These are phyloP conservation scores for Chrysemys picta DNA, from an alignment of 2,113 vertebrate species.

Conservation along the genomic window DNA sequence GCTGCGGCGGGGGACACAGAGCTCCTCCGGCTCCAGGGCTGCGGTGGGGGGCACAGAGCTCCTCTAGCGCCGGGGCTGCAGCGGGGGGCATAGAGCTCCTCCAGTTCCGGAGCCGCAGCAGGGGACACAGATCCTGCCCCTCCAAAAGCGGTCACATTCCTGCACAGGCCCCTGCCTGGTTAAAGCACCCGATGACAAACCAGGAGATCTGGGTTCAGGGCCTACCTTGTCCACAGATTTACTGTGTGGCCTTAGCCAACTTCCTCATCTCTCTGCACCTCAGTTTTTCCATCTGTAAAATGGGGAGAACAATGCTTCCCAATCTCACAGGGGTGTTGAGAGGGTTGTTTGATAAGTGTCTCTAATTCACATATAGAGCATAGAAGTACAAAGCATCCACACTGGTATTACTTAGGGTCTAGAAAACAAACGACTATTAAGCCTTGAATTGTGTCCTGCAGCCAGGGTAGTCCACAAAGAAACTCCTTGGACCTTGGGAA, in stretches of 20 bases:
- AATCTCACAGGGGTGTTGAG: background rate
- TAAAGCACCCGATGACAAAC: background rate
- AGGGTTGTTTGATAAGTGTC: background rate
- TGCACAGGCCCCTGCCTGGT: background rate
- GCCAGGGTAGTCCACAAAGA: background rate
- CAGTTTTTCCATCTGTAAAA: background rate
- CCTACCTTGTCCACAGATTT: background rate
- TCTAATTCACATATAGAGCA: background rate
- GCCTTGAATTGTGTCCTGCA: background rate
- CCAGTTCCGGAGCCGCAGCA: fast-evolving
- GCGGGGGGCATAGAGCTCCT: too few relatives aligned
- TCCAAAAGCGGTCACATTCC: too few relatives aligned
- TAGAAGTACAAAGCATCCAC: background rate
- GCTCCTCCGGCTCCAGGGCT: too few relatives aligned
- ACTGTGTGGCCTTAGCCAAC: background rate
- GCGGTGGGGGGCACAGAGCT: too few relatives aligned
- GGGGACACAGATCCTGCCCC: too few relatives aligned
- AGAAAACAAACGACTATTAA: background rate
- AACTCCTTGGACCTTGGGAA: background rate
- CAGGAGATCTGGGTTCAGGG: background rate
- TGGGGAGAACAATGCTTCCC: background rate
- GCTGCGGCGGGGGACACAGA: too few relatives aligned
- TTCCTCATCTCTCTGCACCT: background rate
- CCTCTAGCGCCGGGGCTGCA: fast-evolving
- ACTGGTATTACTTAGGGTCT: background rate